A percentile compares a stretch with the other conserved stretches of the same genome.
Evolutionary conservation across 2,113 vertebrate species (phyloP).

Genomic region (Scophthalmus maximus): DNA sequence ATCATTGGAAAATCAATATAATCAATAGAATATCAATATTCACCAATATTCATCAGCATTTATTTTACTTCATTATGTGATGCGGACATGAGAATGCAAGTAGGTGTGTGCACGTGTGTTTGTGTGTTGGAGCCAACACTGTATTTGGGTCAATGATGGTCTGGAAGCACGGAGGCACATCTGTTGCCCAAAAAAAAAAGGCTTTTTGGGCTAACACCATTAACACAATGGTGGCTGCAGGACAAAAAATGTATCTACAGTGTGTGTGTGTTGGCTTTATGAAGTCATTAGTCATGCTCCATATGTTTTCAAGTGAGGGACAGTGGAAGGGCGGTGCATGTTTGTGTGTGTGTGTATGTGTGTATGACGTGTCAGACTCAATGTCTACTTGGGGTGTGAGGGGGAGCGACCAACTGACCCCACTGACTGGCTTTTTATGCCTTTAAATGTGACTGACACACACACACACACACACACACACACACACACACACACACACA

Average conservation of each 20-base stretch:
- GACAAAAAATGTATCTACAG: conserved; percentile 66
- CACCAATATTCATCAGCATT: too few relatives aligned
- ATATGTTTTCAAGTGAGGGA: conserved; percentile 70
- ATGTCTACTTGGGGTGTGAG: conserved; percentile 65
- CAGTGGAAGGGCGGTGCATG: conserved; percentile 51
- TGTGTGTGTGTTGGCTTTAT: conserved; percentile 74
- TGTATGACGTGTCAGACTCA: conserved; percentile 60
- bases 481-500: too few relatives aligned
- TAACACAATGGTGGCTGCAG: conserved; percentile 71
- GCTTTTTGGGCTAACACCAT: conserved; percentile 68
- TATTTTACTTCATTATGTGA: too few relatives aligned
- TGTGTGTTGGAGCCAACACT: conserved; percentile 34
- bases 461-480: conserved; percentile 25
- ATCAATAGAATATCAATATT: too few relatives aligned
- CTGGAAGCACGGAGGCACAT: conserved; percentile 64
- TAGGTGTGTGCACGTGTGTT: not conserved
- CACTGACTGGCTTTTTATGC: conserved; percentile 62
- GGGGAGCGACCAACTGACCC: conserved; percentile 63
- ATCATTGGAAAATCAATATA: too few relatives aligned
- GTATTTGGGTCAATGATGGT: conserved; percentile 71
- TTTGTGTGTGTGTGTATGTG: conserved; percentile 44
- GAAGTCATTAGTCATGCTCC: conserved; percentile 80
- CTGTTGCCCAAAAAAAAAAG: conserved; percentile 60
- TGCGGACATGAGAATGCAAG: not conserved
- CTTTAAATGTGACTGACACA: conserved; percentile 49